These are phyloP conservation scores for Macropus fuliginosus DNA, from an alignment of 2,797 vertebrate species.

Conservation along the genomic window DNA sequence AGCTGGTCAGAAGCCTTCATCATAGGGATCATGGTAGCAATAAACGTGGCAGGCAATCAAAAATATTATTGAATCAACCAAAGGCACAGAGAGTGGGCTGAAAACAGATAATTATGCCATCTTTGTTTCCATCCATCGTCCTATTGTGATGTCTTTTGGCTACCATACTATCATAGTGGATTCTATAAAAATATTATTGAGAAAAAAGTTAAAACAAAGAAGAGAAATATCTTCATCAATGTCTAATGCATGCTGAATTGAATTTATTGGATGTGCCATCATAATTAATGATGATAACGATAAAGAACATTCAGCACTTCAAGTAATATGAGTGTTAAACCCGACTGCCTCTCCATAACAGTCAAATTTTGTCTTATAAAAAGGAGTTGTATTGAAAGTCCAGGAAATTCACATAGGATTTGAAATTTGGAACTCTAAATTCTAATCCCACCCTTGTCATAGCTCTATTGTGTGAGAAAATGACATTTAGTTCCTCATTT, in stretches of 20 bases:
- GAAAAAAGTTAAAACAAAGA: neutral
- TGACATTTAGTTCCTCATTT: neutral
- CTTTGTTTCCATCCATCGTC: neutral
- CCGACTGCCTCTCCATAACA: neutral
- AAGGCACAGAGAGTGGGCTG: neutral
- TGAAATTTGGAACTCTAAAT: conserved; percentile 23
- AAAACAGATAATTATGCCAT: neutral
- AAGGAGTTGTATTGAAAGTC: neutral
- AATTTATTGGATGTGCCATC: neutral
- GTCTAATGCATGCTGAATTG: neutral
- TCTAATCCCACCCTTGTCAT: conserved; percentile 21
- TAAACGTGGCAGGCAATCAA: neutral
- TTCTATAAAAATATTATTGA: neutral
- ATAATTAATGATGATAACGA: neutral
- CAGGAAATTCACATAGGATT: conserved; percentile 5
- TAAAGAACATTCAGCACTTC: neutral
- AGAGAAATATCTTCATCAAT: neutral
- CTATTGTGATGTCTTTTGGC: neutral
- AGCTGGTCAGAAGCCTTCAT: neutral
- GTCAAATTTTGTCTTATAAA: neutral
- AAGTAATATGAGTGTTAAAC: neutral
- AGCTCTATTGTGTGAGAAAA: conserved; percentile 8
- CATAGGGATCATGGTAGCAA: neutral
- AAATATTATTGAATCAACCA: neutral
- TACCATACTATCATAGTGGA: neutral